Conservation (phyloP, 2,797 vertebrate genomes). For the Oceanodroma leucorhoa region DNA sequence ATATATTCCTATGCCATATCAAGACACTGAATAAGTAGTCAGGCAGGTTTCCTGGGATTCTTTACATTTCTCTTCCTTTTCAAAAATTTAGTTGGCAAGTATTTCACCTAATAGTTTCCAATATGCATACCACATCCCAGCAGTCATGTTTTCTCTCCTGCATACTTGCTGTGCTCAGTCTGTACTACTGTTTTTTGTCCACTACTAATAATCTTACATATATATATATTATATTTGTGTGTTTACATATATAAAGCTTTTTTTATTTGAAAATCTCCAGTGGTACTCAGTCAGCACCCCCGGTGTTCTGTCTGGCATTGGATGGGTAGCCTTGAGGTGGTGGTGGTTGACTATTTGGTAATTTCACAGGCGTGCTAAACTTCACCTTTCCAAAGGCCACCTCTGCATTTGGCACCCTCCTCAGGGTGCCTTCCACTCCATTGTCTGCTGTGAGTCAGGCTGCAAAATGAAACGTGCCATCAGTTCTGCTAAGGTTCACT, state of each 20-base stretch:
- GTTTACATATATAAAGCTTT: not conserved
- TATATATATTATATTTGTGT: not conserved
- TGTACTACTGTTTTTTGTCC: not conserved
- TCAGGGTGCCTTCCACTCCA: not conserved
- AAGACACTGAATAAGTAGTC: not conserved
- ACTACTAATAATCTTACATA: not conserved
- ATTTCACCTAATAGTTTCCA: not conserved
- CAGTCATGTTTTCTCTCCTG: not conserved
- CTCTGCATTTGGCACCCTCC: not conserved
- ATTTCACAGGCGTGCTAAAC: not conserved
- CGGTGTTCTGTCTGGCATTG: not conserved
- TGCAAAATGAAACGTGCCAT: not conserved
- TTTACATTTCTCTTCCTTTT: not conserved
- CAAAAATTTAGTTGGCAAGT: not conserved
- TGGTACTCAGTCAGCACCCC: not conserved
- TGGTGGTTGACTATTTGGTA: not conserved
- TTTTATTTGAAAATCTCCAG: not conserved
- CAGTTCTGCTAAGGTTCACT: not conserved
- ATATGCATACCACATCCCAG: not conserved
- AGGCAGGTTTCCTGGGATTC: not conserved
- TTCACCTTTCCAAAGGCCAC: not conserved
- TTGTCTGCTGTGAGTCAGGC: not conserved
- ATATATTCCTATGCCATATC: accelerated
- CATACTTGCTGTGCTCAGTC: not conserved
- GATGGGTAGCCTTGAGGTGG: not conserved